A percentile compares a stretch with the other conserved stretches of the same genome.
Conservation (phyloP, 2,113 vertebrate species). For the Brienomyrus brachyistius region DNA sequence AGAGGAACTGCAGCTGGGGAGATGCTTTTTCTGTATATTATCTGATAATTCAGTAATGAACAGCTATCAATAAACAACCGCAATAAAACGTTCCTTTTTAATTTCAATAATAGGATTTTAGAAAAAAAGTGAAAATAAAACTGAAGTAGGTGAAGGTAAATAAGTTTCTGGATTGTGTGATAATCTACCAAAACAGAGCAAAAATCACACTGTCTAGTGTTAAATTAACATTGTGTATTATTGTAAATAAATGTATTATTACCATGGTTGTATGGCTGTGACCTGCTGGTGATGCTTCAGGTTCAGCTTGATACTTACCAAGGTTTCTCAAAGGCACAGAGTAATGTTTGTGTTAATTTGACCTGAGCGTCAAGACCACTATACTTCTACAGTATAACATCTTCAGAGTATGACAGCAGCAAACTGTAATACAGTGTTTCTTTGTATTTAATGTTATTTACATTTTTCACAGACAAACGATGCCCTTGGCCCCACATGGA, state of each 20-base stretch:
- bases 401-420: background rate
- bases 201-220: background rate
- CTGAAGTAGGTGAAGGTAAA: background rate
- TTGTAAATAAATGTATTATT: background rate
- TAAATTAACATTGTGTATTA: background rate
- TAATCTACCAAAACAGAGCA: background rate
- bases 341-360: background rate
- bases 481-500: slow-evolving; percentile 86
- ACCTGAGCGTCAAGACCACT: background rate
- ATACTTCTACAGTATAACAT: background rate
- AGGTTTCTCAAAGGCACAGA: background rate
- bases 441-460: slow-evolving; percentile 16
- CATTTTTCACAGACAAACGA: slow-evolving; percentile 78
- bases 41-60: background rate
- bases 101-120: background rate
- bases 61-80: background rate
- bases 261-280: background rate
- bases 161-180: background rate
- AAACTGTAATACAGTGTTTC: background rate
- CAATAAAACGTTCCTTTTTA: background rate
- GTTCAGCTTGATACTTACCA: background rate
- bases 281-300: background rate
- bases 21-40: background rate
- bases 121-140: background rate
- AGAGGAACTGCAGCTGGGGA: background rate